A percentile compares a stretch with the other conserved stretches of the same genome.
Conservation (phyloP, 1,140 invertebrate species). For the Trachelipus rathkii region DNA sequence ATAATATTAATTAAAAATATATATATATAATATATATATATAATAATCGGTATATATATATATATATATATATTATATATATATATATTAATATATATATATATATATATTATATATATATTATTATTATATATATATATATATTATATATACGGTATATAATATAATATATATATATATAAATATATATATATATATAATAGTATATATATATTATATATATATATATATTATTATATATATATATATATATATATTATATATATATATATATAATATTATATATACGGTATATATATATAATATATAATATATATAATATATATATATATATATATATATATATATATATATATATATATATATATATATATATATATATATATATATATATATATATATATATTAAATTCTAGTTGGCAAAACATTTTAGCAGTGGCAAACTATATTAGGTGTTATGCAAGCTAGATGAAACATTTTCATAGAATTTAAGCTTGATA, state of each 20-base stretch:
- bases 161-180: neutral
- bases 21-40: neutral
- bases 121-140: conserved; percentile 3
- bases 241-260: neutral
- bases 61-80: neutral
- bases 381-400: conserved; percentile 1
- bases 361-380: neutral
- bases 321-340: neutral
- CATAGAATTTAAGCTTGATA: too few relatives aligned
- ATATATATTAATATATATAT: neutral
- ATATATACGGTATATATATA: neutral
- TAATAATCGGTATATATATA: too few relatives aligned
- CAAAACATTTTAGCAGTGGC: too few relatives aligned
- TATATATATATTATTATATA: neutral
- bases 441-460: too few relatives aligned
- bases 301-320: neutral
- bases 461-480: too few relatives aligned
- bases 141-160: too few relatives aligned
- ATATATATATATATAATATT: neutral
- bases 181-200: neutral
- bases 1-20: too few relatives aligned
- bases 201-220: too few relatives aligned
- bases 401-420: too few relatives aligned
- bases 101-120: neutral
- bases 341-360: neutral